A percentile compares a stretch with the other conserved stretches of the same genome.
phyloP scores from a whole-genome alignment of 2,113 vertebrate genomes.

The Lepisosteus osseus region DNA sequence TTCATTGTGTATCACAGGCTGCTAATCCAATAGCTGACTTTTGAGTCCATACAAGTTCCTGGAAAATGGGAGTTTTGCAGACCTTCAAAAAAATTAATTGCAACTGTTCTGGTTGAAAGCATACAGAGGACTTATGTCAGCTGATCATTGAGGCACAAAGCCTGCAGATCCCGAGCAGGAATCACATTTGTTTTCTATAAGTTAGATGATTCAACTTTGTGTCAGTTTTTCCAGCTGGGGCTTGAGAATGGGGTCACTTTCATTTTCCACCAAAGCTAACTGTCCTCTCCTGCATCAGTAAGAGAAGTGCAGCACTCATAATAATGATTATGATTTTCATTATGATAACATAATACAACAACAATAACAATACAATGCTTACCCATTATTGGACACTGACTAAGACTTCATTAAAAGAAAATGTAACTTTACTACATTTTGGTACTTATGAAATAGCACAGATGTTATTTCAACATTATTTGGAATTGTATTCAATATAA shows the following conservation, averaged over 20 bases:
- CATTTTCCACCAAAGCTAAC: conserved; percentile 50
- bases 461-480: too few species aligned
- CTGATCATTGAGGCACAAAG: not conserved
- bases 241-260: conserved; percentile 13
- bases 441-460: too few species aligned
- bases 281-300: conserved; percentile 20
- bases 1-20: conserved; percentile 43
- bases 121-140: not conserved
- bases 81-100: conserved; percentile 6
- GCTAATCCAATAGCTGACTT: conserved; percentile 35
- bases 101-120: conserved; percentile 12
- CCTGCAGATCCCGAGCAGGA: conserved; percentile 9
- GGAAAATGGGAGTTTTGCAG: conserved; percentile 19
- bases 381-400: too few species aligned
- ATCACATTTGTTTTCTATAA: conserved; percentile 58
- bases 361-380: too few species aligned
- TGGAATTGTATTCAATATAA: too few species aligned
- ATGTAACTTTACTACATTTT: too few species aligned
- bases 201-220: conserved; percentile 60
- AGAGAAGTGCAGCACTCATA: too few species aligned
- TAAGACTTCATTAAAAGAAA: too few species aligned
- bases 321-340: too few species aligned
- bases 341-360: too few species aligned
- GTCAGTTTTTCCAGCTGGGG: conserved; percentile 65
- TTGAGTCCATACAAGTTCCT: conserved; percentile 23